A percentile compares a stretch with the other conserved stretches of the same genome.
These are phyloP conservation scores for Phasia obesa DNA, from an alignment of 2,888 invertebrate species.

Conservation along the genomic window DNA sequence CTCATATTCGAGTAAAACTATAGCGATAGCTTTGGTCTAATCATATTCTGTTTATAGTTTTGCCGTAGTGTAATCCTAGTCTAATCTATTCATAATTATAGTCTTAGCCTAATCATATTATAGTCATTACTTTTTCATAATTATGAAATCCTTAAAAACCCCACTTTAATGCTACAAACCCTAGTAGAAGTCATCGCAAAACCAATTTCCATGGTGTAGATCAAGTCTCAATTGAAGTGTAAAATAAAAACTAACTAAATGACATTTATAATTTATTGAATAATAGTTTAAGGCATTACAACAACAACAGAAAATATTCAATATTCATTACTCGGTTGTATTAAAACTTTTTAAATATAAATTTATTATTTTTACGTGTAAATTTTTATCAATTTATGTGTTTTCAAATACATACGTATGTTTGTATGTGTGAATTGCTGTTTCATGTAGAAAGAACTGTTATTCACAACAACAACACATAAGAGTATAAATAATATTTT, in stretches of 20 bases:
- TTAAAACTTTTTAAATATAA: conserved; percentile 2
- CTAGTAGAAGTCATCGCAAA: not conserved
- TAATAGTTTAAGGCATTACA: conserved; percentile 27
- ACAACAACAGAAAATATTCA: not conserved
- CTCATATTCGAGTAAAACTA: no score
- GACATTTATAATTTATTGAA: conserved; percentile 43
- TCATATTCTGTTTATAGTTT: no score
- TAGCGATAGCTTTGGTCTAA: no score
- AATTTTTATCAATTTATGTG: conserved; percentile 19
- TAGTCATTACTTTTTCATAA: no score
- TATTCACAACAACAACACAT: no score
- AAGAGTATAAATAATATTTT: not conserved
- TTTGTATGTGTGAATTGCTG: not conserved
- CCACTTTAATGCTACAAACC: not conserved
- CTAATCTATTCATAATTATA: no score
- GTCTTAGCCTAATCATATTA: no score
- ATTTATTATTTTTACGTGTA: conserved; percentile 35
- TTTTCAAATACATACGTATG: not conserved
- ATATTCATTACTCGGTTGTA: not conserved
- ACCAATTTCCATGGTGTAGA: not conserved
- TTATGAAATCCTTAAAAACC: no score
- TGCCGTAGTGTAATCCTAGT: no score
- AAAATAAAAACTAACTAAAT: conserved; percentile 14
- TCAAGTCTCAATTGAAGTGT: not conserved
- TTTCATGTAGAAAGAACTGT: not conserved